Base-by-base conservation (phyloP, 2,888 invertebrate species). In the Andrena flavipes region DNA sequence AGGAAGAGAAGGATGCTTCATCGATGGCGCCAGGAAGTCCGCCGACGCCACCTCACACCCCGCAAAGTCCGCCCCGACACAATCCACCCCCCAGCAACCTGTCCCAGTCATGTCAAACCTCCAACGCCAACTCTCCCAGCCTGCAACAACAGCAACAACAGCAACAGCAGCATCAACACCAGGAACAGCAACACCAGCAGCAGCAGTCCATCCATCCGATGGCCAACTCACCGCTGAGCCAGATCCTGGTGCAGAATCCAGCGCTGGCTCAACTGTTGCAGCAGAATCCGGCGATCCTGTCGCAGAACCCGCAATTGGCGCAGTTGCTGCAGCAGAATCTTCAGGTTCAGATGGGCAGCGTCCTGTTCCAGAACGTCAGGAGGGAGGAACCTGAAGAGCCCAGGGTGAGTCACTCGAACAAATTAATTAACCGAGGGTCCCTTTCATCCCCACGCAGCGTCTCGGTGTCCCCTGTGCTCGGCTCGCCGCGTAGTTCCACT, bases 11-110 rank as follows among this genome's bases (percentile, higher is more conserved):
- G 84, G 93, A 93, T 76, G 91, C 92, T 5, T 93, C 93, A 54
- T 92, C 93, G 82, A 93, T 92, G 91, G 93, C 93, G 68, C 93
- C 94, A 26, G 94, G 93, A 82, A 94, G 94, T 90, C 94, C 94
- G 2, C 94, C 94, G 63, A 94, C 94, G 68, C 94, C 94, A 3
- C 93, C 94, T 54, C 93, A 93, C 87, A 94, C 94, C 4, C 94
- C 94, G 1, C 93, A 93, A 80, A 94, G 94, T 82, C 94, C 94
- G 26, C 92, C 93, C 7, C 90, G 93, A 13, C 93, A 92, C 81
- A 92, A 92, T 87, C 87, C 90, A 65, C 84, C 90, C 7, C 69
- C 84, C 16, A 71, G 85, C 60, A 85, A 88, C 68, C 75, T 89
- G 6, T 91, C 91, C 6, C 93, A 93, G 62, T 92, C 93, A 67